Base-by-base conservation (phyloP, 2,797 vertebrate genomes). In the Macroramphosus scolopax region DNA sequence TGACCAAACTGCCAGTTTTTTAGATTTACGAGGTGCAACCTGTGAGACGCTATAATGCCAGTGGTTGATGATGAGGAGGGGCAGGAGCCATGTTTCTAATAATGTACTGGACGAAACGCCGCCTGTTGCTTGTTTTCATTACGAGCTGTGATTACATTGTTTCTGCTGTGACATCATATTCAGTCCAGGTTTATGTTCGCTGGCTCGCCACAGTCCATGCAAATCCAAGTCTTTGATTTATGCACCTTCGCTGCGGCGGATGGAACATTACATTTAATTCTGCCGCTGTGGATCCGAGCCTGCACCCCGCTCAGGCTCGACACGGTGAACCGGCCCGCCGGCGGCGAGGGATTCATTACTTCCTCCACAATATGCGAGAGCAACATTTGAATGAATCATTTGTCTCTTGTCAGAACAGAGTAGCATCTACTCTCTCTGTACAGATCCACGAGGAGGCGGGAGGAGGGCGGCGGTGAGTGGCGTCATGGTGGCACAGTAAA, bases 301-400 rank as follows among this genome's bases (percentile, higher is more conserved):
- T 73, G 86, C 86, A 72, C 83, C 70, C 57, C 46, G 84, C 81
- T 82, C 86, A 57, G 85, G 81, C 80, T 71, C 92, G 94, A 94
- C 94, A 93, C 81, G 75, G 88, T 93, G 94, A 94, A 94, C 92
- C 84, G 83, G 90, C 61, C 84, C 2, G 64, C 66, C 17, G 34
- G 34, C 8, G 4, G 31, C 32, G 2, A 78, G 79, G 87, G 93
- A 95, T 95, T 98, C 95, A 98, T 98, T 95, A 97, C 91, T 81
- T 89, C 89, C 91, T 90, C 88, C 93, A 84, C 90, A 92, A 95
- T 95, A 95, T 94, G 92, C 90, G 92, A 94, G 94, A 92, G 93
- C 89, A 92, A 90, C 91, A 94, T 97, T 95, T 94, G 93, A 97
- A 96, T 96, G 94, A 97, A 95, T 94, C 95, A 98, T 98, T 95